A percentile compares a stretch with the other conserved stretches of the same genome.
Evolutionary conservation across 2,797 vertebrate species (phyloP).

Genomic region (Gymnopithys bicolor): DNA sequence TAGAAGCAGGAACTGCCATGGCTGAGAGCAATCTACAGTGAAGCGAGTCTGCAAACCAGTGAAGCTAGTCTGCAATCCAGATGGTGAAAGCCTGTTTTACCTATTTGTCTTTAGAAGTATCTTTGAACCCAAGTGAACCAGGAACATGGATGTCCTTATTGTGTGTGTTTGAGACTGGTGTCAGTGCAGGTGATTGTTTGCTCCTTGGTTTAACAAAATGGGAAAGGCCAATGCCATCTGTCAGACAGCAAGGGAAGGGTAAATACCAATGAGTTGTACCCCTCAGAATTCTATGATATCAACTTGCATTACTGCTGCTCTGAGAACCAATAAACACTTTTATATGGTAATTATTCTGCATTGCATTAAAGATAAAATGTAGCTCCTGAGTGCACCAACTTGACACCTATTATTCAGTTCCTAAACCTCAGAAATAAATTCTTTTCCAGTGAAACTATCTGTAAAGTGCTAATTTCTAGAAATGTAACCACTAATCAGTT

Average conservation of each 20-base stretch:
- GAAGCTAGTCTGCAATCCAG: not conserved
- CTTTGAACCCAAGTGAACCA: not conserved
- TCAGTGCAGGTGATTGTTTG: not conserved
- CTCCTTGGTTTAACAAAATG: not conserved
- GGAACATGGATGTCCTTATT: not conserved
- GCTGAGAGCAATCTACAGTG: rapidly evolving
- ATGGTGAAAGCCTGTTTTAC: not conserved
- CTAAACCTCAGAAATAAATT: constrained; percentile 38
- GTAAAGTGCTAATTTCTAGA: constrained; percentile 39
- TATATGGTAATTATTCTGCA: not conserved
- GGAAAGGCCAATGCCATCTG: not conserved
- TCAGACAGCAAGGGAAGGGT: not conserved
- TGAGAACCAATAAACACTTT: not conserved
- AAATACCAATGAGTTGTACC: not conserved
- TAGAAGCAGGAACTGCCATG: rapidly evolving
- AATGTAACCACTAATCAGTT: not conserved
- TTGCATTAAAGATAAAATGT: not conserved
- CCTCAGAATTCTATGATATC: not conserved
- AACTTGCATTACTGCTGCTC: not conserved
- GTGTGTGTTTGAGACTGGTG: not conserved
- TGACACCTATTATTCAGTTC: not conserved
- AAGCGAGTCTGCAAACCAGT: too few species aligned
- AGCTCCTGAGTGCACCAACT: not conserved
- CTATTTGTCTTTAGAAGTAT: not conserved
- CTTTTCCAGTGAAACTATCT: not conserved